These are phyloP conservation scores for Orthosia gracilis DNA, from an alignment of 2,888 invertebrate species.

Conservation along the genomic window DNA sequence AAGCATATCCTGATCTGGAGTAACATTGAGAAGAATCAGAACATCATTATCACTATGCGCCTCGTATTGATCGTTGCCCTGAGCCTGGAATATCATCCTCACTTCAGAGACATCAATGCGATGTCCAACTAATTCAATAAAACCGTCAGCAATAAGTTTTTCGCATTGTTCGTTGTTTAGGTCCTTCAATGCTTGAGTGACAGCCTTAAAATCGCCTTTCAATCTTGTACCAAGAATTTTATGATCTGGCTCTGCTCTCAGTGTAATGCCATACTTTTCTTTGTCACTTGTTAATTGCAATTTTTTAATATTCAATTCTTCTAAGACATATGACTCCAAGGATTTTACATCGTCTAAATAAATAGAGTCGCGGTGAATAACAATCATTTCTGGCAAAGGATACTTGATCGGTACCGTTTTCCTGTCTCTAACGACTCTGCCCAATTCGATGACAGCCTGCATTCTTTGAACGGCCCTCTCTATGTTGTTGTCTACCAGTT, in stretches of 20 bases:
- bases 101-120: constrained; percentile 95
- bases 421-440: constrained; percentile 97
- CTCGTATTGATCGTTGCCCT: constrained; percentile 95
- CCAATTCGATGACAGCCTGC: constrained; percentile 98
- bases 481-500: constrained; percentile 95
- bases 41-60: constrained; percentile 97
- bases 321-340: constrained; percentile 96
- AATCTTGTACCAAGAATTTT: constrained; percentile 97
- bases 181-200: constrained; percentile 95
- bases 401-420: constrained; percentile 99
- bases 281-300: constrained; percentile 97
- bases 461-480: constrained; percentile 97
- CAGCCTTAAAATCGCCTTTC: constrained; percentile 97
- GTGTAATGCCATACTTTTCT: constrained; percentile 96
- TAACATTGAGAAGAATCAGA: constrained; percentile 96
- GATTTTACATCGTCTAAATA: constrained; percentile 95
- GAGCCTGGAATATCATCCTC: constrained; percentile 95
- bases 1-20: constrained; percentile 96
- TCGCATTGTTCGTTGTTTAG: constrained; percentile 95
- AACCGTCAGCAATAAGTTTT: constrained; percentile 93
- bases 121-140: constrained; percentile 94
- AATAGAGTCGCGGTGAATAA: constrained; percentile 96
- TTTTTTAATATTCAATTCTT: constrained; percentile 97
- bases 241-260: constrained; percentile 98
- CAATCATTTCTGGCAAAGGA: constrained; percentile 98